Evolutionary conservation across 2,888 invertebrate genomes (phyloP).

Genomic region (Amphipyra berbera): DNA sequence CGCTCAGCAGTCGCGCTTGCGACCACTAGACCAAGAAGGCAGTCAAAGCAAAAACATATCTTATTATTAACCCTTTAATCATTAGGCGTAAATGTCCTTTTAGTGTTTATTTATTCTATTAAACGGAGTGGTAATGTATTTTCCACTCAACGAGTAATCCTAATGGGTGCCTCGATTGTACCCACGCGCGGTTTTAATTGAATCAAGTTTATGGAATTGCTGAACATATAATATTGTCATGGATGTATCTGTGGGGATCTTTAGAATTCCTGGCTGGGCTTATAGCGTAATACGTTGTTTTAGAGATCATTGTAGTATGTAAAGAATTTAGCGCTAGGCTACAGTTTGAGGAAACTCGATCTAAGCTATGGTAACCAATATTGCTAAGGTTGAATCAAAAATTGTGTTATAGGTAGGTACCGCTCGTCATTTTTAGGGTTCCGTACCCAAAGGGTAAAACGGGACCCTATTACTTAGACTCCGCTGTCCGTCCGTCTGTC

Average conservation of each 20-base stretch:
- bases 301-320: too few species aligned
- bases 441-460: too few species aligned
- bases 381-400: too few species aligned
- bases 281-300: constrained; percentile 5
- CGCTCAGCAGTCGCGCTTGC: too few species aligned
- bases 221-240: constrained; percentile 50
- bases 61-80: constrained; percentile 58
- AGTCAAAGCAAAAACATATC: constrained; percentile 14
- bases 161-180: constrained; percentile 53
- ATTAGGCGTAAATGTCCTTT: constrained; percentile 52
- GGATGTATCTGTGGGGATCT: constrained; percentile 35
- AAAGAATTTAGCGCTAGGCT: too few species aligned
- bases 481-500: too few species aligned
- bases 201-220: constrained; percentile 51
- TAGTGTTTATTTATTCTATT: constrained; percentile 68
- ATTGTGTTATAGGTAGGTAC: too few species aligned
- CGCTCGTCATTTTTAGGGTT: too few species aligned
- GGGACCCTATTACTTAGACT: too few species aligned
- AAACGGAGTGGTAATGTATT: constrained; percentile 66
- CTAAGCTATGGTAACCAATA: too few species aligned
- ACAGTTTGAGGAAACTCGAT: too few species aligned
- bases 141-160: constrained; percentile 51
- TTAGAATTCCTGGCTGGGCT: constrained; percentile 24
- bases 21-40: too few species aligned
- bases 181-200: constrained; percentile 55